Conservation (phyloP, 2,888 invertebrate species). For the Hetaerina titia region DNA sequence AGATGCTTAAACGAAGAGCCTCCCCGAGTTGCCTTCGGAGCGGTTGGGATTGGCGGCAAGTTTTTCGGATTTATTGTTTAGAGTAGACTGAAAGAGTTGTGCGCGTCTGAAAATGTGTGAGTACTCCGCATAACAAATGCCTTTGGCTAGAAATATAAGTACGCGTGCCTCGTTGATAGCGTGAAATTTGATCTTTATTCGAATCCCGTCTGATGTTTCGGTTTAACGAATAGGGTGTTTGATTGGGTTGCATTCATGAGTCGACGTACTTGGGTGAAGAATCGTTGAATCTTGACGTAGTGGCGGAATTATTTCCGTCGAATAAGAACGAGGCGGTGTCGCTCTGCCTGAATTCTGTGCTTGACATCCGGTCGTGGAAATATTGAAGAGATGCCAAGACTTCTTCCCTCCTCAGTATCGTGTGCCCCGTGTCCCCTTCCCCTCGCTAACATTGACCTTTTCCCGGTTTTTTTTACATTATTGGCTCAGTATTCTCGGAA, state of each 20-base stretch:
- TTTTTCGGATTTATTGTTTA: background rate
- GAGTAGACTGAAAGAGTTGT: background rate
- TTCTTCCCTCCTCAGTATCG: background rate
- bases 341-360: conserved; percentile 10
- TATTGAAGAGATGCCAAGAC: conserved; percentile 61
- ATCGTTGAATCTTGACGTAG: conserved; percentile 24
- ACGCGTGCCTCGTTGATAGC: background rate
- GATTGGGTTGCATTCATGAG: background rate
- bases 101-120: background rate
- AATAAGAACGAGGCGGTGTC: background rate
- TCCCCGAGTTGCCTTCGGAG: background rate
- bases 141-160: background rate
- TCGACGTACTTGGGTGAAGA: background rate
- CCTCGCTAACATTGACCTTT: conserved; percentile 63
- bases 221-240: background rate
- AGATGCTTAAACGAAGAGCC: conserved; percentile 7
- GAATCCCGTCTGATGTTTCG: background rate
- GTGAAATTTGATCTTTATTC: background rate
- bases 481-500: background rate
- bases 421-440: background rate
- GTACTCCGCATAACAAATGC: background rate
- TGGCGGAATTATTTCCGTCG: conserved; percentile 14
- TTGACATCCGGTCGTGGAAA: conserved; percentile 57
- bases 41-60: background rate
- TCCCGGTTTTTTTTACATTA: background rate